Percentiles rank a stretch among this genome's conserved stretches.
Evolutionary conservation across 1,140 invertebrate genomes (phyloP).

Genomic region (Hydropsyche tenuis): DNA sequence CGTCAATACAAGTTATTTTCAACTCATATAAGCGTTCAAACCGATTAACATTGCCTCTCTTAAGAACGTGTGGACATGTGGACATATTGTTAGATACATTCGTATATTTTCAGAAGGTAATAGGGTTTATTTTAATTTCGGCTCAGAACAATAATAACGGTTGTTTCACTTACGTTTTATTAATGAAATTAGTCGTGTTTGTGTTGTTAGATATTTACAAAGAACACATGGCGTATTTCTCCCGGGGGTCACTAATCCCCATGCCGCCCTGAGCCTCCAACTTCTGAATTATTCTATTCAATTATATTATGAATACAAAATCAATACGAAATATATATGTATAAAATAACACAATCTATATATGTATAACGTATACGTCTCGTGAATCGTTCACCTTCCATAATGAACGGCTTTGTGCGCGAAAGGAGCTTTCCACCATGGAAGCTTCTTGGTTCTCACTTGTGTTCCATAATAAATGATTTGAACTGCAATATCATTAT

Average conservation of each 20-base stretch:
- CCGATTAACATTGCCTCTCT: too few relatives aligned
- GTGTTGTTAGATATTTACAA: slow-evolving; percentile 39
- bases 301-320: slow-evolving; percentile 41
- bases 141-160: not conserved
- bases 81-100: not conserved
- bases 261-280: not conserved
- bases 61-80: too few relatives aligned
- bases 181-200: slow-evolving; percentile 35
- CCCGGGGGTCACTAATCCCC: slow-evolving; percentile 38
- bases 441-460: too few relatives aligned
- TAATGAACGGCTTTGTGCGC: too few relatives aligned
- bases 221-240: slow-evolving; percentile 40
- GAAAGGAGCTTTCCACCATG: too few relatives aligned
- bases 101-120: not conserved
- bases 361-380: not conserved
- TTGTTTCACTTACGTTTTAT: slow-evolving; percentile 4
- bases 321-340: slow-evolving; percentile 26
- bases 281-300: slow-evolving; percentile 41
- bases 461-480: too few relatives aligned
- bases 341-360: not conserved
- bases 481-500: too few relatives aligned
- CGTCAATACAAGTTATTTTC: too few relatives aligned
- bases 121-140: slow-evolving; percentile 17
- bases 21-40: too few relatives aligned
- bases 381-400: too few relatives aligned